Evolutionary conservation across 1,140 invertebrate genomes (phyloP).

Genomic region (Trichonephila clavipes): DNA sequence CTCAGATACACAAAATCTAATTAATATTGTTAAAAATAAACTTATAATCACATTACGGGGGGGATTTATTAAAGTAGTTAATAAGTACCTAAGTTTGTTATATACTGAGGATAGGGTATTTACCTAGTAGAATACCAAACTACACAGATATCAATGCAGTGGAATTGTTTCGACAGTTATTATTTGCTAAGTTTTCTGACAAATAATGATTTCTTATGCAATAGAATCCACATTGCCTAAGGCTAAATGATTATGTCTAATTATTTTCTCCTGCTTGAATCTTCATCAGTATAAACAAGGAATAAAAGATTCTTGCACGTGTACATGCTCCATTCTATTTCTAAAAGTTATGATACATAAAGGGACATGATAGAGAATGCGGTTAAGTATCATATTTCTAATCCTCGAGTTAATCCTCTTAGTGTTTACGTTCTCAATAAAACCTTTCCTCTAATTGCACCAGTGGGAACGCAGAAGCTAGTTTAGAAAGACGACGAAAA

Average conservation of each 20-base stretch:
- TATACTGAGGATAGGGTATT: no score
- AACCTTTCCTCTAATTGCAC: constrained; percentile 43
- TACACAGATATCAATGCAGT: no score
- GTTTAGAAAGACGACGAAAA: neutral
- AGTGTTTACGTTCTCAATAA: constrained; percentile 18
- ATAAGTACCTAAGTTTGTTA: no score
- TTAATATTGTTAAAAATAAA: no score
- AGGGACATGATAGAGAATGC: neutral
- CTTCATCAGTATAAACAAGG: neutral
- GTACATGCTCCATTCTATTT: neutral
- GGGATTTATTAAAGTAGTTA: no score
- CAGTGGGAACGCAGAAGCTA: neutral
- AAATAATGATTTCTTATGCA: no score
- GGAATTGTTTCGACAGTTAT: no score
- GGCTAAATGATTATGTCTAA: neutral
- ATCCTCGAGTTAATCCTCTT: constrained; percentile 55
- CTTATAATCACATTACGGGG: no score
- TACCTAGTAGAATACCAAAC: no score
- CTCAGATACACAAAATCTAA: no score
- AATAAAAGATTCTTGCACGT: neutral
- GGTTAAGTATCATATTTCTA: neutral
- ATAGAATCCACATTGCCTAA: neutral
- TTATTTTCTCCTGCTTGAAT: neutral
- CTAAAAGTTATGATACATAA: neutral
- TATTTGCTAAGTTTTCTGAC: no score